Conservation (phyloP, 1,140 invertebrate genomes). For the Batillaria attramentaria region DNA sequence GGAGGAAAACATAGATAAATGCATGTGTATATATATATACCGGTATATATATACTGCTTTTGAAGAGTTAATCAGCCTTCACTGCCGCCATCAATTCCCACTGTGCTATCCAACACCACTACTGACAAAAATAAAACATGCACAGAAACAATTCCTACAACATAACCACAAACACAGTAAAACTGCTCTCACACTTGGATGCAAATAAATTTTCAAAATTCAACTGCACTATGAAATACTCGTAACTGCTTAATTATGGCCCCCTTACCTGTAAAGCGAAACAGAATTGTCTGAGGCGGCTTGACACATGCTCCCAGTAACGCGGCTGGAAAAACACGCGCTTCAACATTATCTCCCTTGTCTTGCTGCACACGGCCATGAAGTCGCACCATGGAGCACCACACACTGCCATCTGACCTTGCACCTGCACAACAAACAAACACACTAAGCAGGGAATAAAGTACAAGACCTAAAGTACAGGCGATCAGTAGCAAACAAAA, state of each 20-base stretch:
- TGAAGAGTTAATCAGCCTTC: too few species aligned
- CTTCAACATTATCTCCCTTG: conserved; percentile 54
- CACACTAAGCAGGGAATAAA: neutral
- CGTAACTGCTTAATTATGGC: neutral
- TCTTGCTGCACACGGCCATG: conserved; percentile 58
- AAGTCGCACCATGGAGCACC: conserved; percentile 61
- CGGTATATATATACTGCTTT: neutral
- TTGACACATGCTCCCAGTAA: conserved; percentile 55
- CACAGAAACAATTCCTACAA: too few species aligned
- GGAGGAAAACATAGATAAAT: neutral
- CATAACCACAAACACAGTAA: neutral
- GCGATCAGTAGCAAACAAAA: too few species aligned
- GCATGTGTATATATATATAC: too few species aligned
- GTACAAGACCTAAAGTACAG: too few species aligned
- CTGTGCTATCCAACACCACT: too few species aligned
- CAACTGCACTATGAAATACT: neutral
- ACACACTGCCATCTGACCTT: conserved; percentile 61
- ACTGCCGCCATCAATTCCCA: too few species aligned
- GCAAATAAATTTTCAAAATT: neutral
- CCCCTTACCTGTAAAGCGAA: conserved; percentile 48
- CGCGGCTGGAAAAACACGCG: conserved; percentile 51
- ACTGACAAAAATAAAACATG: too few species aligned
- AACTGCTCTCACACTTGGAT: neutral
- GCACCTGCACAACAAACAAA: conserved; percentile 50
- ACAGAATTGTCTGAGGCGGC: conserved; percentile 53